Conservation (phyloP, 2,888 invertebrate species). For the Cataglyphis livida region DNA sequence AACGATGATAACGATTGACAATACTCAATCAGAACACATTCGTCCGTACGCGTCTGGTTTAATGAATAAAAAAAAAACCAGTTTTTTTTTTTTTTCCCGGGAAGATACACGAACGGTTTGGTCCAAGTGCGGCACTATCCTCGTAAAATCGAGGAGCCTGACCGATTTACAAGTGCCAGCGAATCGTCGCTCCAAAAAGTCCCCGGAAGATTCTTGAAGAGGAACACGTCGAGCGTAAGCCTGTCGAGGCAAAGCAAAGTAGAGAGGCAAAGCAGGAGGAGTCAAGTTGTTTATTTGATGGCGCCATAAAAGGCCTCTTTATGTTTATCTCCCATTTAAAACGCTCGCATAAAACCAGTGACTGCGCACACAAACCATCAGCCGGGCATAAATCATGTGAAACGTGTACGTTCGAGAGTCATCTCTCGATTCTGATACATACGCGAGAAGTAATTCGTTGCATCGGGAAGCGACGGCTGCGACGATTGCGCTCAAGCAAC, state of each 20-base stretch:
- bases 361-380: conserved; percentile 84
- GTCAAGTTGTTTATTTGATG: conserved; percentile 86
- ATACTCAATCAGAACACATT: not conserved
- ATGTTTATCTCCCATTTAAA: conserved; percentile 86
- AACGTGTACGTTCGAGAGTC: conserved; percentile 74
- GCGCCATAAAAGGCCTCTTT: conserved; percentile 86
- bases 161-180: conserved; percentile 49
- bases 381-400: conserved; percentile 84
- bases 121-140: conserved; percentile 20
- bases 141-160: conserved; percentile 37
- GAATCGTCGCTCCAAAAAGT: conserved; percentile 54
- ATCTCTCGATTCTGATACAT: conserved; percentile 62
- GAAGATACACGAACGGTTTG: conserved; percentile 21
- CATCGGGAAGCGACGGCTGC: not conserved
- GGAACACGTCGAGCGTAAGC: conserved; percentile 28
- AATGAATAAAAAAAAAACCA: not conserved
- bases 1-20: not conserved
- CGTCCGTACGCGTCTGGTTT: not conserved
- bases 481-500: conserved; percentile 1
- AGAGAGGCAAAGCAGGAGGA: conserved; percentile 80
- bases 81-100: not conserved
- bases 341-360: conserved; percentile 84
- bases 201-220: conserved; percentile 37
- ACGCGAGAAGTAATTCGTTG: conserved; percentile 51
- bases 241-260: conserved; percentile 49